These are phyloP conservation scores for Phalacrocorax carbo DNA, from an alignment of 2,113 vertebrate genomes.

Conservation along the genomic window DNA sequence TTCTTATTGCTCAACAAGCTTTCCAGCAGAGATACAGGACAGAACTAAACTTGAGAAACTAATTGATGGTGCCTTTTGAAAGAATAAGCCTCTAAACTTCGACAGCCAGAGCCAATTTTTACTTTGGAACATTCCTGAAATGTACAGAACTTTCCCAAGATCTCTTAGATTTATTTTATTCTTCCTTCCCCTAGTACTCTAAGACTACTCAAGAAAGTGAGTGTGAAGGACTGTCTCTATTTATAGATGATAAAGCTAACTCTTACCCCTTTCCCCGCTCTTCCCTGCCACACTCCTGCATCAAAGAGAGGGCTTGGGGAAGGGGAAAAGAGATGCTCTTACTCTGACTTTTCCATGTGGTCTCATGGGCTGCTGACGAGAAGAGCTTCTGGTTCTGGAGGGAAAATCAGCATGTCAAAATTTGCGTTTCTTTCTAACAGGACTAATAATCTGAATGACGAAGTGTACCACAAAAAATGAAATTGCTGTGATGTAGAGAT, in stretches of 20 bases:
- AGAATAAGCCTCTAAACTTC: not conserved
- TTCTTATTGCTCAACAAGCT: not conserved
- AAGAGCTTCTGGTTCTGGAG: not conserved
- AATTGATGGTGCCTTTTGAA: not conserved
- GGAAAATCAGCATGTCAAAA: not conserved
- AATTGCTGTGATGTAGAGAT: not conserved
- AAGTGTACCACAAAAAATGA: not conserved
- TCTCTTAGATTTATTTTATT: not conserved
- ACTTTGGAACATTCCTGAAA: not conserved
- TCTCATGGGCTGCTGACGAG: not conserved
- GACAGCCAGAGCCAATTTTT: not conserved
- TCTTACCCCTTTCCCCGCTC: not conserved
- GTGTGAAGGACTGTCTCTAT: constrained; percentile 14
- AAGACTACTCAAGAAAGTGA: not conserved
- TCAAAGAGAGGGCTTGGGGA: not conserved
- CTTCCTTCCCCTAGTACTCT: not conserved
- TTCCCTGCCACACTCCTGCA: not conserved
- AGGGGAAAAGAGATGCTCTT: not conserved
- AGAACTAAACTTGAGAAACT: constrained; percentile 21
- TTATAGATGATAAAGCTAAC: constrained; percentile 25
- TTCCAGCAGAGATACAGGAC: not conserved
- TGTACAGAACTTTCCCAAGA: not conserved
- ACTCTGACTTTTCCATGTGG: not conserved
- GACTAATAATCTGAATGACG: not conserved
- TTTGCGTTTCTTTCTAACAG: not conserved